phyloP scores from a whole-genome alignment of 2,888 invertebrate species.

The Scaptomyza parva region DNA sequence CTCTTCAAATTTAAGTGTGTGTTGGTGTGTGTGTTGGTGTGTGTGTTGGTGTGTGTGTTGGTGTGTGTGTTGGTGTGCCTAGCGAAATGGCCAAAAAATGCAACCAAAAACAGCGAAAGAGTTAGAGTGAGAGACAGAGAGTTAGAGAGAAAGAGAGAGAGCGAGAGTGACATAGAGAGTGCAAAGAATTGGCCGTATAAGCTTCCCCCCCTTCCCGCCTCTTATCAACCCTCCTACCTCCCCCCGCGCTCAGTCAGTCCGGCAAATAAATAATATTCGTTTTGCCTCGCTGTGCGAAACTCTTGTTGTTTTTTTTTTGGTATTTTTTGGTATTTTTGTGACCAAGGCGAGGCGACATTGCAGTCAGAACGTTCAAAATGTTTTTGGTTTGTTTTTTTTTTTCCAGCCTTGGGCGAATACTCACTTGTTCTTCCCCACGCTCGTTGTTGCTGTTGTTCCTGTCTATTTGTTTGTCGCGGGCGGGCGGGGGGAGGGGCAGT shows the following conservation, averaged over 20 bases:
- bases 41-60: no score
- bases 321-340: no score
- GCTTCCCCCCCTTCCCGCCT: no score
- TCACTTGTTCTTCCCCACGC: constrained; percentile 11
- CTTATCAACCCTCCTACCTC: no score
- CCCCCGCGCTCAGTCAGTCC: no score
- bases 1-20: constrained; percentile 53
- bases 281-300: constrained; percentile 35
- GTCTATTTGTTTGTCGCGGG: background rate
- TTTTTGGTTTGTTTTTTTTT: no score
- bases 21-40: constrained; percentile 1
- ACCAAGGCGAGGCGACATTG: constrained; percentile 51
- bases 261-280: constrained; percentile 69
- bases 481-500: background rate
- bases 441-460: constrained; percentile 40
- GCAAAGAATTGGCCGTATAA: background rate
- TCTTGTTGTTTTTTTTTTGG: no score
- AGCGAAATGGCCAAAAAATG: constrained; percentile 61
- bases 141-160: background rate
- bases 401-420: constrained; percentile 30
- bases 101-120: constrained; percentile 46
- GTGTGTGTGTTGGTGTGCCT: constrained; percentile 30
- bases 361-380: constrained; percentile 37
- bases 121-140: background rate
- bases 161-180: background rate